Base-by-base conservation (phyloP, 2,888 invertebrate genomes). In the Serrognathus titanus region DNA sequence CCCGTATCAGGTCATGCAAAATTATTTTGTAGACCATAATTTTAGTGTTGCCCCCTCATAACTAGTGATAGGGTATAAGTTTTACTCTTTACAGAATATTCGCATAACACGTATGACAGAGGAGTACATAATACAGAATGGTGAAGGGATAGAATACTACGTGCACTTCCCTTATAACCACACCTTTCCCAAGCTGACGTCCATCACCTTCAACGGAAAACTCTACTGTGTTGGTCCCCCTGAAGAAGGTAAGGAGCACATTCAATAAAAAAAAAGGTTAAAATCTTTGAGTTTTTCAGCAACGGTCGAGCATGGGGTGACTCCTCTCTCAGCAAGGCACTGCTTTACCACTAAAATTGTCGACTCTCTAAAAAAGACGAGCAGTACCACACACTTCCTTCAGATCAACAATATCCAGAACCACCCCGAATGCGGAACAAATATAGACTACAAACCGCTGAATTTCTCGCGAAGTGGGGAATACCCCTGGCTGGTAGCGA, bases 401-500 rank as follows among this genome's bases (percentile, higher is more conserved):
- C 24, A 31, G 24, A 31, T 40, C 40, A 13, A 12, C 40, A 13
- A 40, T 7, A 40, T 12, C 8, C 4, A 13, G 13, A 40, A 40
- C 13, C 40, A 11, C 40, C 13, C 13, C 5, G 11, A 40, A 40
- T 40, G 40, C 40, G 57, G 57, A 1, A 11, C 45, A 37, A 54
- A 43, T 31, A 43, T 46, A 3, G 57, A 49, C 10, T 45, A 36
- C 39, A 45, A 48, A 9, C 56, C 62, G 7, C 47, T 61, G 16
- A 43, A 60, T 35, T 48, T 59, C 16, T 54, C 53, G 31, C 61
- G 63, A 0, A 45, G 53, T 2, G 59, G 63, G 9, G 57, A 57
- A 24, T 55, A 55, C 24, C 63, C 63, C 6, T 63, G 63, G 63
- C 41, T 63, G 43, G 57, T 54, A n/a, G 61, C 63, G 2, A 47